Evolutionary conservation across 2,797 vertebrate species (phyloP).

Genomic region (Pangasius sanitwongsei): DNA sequence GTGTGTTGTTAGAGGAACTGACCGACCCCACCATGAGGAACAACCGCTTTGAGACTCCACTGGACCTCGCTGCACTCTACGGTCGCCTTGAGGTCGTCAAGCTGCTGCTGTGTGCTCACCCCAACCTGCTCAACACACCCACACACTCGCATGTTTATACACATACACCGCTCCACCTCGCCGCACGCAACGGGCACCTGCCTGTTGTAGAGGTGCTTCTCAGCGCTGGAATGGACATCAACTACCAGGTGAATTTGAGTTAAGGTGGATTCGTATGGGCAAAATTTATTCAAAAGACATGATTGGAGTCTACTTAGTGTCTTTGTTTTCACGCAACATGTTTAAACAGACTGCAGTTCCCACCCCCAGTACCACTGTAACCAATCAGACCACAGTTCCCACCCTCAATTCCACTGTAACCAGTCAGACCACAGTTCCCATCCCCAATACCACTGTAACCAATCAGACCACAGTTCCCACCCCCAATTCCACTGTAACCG

Average conservation of each 20-base stretch:
- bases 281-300: neutral
- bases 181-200: constrained; percentile 93
- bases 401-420: neutral
- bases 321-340: neutral
- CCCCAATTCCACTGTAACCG: neutral
- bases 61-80: constrained; percentile 93
- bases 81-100: constrained; percentile 97
- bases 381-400: neutral
- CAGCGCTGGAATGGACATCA: constrained; percentile 95
- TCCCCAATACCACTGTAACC: neutral
- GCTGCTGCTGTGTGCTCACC: constrained; percentile 91
- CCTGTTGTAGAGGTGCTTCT: constrained; percentile 90
- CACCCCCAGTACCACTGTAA: neutral
- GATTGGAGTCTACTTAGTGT: neutral
- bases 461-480: neutral
- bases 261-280: neutral
- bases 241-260: constrained; percentile 86
- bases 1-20: constrained; percentile 92
- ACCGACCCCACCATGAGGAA: constrained; percentile 99
- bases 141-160: constrained; percentile 81
- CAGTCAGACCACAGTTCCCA: neutral
- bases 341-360: neutral
- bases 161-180: constrained; percentile 94
- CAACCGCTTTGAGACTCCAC: constrained; percentile 94
- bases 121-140: constrained; percentile 90